Base-by-base conservation (phyloP, 1,140 invertebrate species). In the Tenebrio molitor region DNA sequence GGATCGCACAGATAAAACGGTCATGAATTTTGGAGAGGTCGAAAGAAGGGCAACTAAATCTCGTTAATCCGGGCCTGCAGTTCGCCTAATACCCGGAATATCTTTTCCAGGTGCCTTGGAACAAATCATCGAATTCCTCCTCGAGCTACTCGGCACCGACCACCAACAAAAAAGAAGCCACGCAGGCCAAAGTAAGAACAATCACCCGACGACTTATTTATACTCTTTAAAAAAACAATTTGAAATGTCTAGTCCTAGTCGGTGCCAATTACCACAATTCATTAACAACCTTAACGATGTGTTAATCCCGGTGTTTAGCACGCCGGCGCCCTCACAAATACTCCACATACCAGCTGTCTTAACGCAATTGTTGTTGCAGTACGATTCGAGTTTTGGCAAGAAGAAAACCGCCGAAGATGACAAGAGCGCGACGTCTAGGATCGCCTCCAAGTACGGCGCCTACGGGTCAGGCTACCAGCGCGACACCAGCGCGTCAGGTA, bases 401-500 rank as follows among this genome's bases (percentile, higher is more conserved):
- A 71, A 46, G 17, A 73, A 74, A 65, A 14, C 53, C 12, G 65
- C 53, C 15, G 65, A 77, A 17, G 76, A 79, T 21, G 58, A 70
- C 8, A 76, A 77, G 70, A 69, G 69, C 33, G 21, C 74, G 7
- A 69, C 74, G 7, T 73, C 76, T 1, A 41, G 74, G 34, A 68
- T 78, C 14, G 72, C 75, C 6, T 46, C 70, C 6, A 80, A 76
- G 70, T 80, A 79, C 44, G 69, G 77, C 41, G 41, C 72, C 53
- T 79, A 76, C 41, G 72, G 69, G 63, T 29, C 72, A 39, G 73
- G 69, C 63, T 77, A 77, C 65, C 77, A 78, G 41, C 75, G 73
- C 17, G 73, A 76, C 69, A 69, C 2, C 17, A 25, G 23, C 44
- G 58, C 68, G 10, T 62, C 71, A 65, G 69, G 69, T 71, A n/a